A percentile compares a stretch with the other conserved stretches of the same genome.
Evolutionary conservation across 2,797 vertebrate species (phyloP).

Genomic region (Rhinichthys osculus): DNA sequence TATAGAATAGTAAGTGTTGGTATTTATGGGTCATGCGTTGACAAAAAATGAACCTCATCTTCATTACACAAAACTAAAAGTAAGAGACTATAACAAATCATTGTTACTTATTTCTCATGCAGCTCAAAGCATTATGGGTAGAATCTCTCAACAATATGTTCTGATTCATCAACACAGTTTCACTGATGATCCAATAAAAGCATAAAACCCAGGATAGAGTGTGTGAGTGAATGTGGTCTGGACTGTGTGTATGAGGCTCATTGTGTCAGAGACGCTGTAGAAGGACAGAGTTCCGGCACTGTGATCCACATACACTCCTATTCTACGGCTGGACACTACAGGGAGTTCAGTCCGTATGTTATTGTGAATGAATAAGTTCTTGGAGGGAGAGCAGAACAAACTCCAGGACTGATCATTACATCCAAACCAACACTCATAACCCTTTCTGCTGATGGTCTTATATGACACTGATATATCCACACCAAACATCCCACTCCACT

Average conservation of each 20-base stretch:
- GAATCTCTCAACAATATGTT: no score
- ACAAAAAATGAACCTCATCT: background rate
- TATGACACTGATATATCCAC: constrained; percentile 3
- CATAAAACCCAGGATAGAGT: no score
- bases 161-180: background rate
- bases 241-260: no score
- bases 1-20: background rate
- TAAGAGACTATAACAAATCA: background rate
- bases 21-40: background rate
- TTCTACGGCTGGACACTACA: no score
- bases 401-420: background rate
- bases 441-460: background rate
- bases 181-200: background rate
- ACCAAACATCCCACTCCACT: constrained; percentile 6
- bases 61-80: background rate
- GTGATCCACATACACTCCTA: no score
- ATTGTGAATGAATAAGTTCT: background rate
- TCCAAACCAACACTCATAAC: background rate
- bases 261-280: no score
- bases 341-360: no score
- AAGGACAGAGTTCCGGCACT: no score
- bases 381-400: background rate
- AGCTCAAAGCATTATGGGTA: background rate
- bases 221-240: no score
- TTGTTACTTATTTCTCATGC: background rate